Base-by-base conservation (phyloP, 2,888 invertebrate genomes). In the Platynereis dumerilii region DNA sequence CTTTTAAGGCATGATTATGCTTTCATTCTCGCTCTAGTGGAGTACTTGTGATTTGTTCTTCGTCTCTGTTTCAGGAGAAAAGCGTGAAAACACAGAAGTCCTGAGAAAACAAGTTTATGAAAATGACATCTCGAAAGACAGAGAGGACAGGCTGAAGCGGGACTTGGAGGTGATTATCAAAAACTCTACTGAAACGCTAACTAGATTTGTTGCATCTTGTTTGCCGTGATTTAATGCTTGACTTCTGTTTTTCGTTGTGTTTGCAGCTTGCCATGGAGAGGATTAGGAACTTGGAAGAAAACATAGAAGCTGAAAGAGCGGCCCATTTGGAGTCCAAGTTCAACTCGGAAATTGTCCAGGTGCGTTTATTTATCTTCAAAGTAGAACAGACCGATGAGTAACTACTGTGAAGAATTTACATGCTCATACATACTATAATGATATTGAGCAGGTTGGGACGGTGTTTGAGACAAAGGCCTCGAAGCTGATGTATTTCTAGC, bases 261-360 rank as follows among this genome's bases (percentile, higher is more conserved):
- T 22, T 7, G 28, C 34, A 34, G 34, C 34, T 45, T 27, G 67
- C 60, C n/a, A 39, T 55, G 54, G 29, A 72, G 27, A 76, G 76
- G 60, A 69, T 78, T n/a, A 72, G 77, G 58, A 67, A 72, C 12
- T 66, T 80, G 22, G 80, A 81, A 59, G 80, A 80, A 55, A 75
- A 70, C 54, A 76, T 81, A 34, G 83, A 83, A 65, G 76, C 78
- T 28, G 83, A 82, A 69, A 70, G 81, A 69, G 80, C 82, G 20
- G 76, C 81, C 58, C 83, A 83, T 69, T 72, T 82, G 20, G 82
- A 83, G 72, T 78, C 80, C 10, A 82, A 82, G 64, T 83, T 82
- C 65, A 83, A 81, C 72, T 79, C 81, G 0, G 82, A 83, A 72
- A 80, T 83, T 64, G 73, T 82, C 15, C 82, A 82, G 78, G 82